These are phyloP conservation scores for Parochlus steinenii DNA, from an alignment of 2,888 invertebrate genomes.

Conservation along the genomic window DNA sequence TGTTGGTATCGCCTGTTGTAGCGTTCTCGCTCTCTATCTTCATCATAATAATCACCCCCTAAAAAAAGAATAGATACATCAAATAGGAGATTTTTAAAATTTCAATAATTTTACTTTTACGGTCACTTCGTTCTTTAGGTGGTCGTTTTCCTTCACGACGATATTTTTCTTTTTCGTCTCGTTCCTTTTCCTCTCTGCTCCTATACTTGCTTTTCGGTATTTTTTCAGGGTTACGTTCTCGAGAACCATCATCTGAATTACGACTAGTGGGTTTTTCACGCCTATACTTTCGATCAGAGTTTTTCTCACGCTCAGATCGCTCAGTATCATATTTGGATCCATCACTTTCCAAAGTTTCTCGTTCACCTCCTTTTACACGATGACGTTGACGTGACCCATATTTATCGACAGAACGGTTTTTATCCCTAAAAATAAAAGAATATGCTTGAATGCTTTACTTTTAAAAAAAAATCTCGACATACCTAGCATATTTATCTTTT, in stretches of 20 bases:
- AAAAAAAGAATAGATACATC: not conserved
- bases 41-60: constrained; percentile 10
- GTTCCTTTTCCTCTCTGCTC: constrained; percentile 19
- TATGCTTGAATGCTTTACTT: no score
- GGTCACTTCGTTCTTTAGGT: constrained; percentile 18
- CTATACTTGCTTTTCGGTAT: constrained; percentile 17
- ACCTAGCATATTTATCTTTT: constrained; percentile 15
- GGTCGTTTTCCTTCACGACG: constrained; percentile 14
- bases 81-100: not conserved
- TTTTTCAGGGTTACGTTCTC: constrained; percentile 26
- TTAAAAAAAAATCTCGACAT: no score
- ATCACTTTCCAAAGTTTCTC: constrained; percentile 48
- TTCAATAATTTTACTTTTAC: constrained; percentile 7
- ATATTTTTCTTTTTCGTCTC: constrained; percentile 15
- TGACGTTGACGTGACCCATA: no score
- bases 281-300: no score
- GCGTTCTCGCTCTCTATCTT: constrained; percentile 5
- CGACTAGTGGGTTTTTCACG: not conserved
- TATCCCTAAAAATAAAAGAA: no score
- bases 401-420: no score
- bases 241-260: constrained; percentile 21
- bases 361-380: no score
- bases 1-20: constrained; percentile 14
- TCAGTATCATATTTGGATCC: constrained; percentile 54
- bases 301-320: constrained; percentile 28